A percentile compares a stretch with the other conserved stretches of the same genome.
phyloP scores from a whole-genome alignment of 2,113 vertebrate genomes.

The Corvus cornix region DNA sequence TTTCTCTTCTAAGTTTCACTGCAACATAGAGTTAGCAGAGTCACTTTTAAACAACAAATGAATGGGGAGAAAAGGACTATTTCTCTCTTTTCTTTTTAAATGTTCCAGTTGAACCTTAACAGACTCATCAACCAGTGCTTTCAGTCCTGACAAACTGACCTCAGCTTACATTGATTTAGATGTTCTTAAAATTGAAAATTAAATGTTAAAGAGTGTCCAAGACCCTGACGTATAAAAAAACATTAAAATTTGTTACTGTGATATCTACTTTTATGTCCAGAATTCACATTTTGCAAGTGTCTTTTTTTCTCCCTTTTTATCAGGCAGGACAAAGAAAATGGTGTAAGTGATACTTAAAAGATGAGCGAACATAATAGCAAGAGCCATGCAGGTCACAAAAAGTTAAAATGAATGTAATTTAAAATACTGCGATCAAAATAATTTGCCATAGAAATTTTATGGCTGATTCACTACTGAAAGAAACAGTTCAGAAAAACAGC shows the following conservation, averaged over 20 bases:
- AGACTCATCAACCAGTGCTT: background rate
- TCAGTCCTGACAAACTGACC: background rate
- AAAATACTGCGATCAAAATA: background rate
- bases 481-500: background rate
- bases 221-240: background rate
- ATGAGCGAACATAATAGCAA: background rate
- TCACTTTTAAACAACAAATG: background rate
- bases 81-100: background rate
- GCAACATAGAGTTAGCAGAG: background rate
- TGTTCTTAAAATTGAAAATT: background rate
- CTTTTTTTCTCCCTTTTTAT: rapidly evolving
- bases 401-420: background rate
- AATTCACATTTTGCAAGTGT: background rate
- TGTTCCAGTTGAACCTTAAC: background rate
- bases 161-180: background rate
- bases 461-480: background rate
- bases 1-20: background rate
- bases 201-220: background rate
- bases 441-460: background rate
- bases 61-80: background rate
- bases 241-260: background rate
- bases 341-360: background rate
- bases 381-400: background rate
- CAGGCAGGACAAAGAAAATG: background rate
- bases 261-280: background rate